A percentile compares a stretch with the other conserved stretches of the same genome.
Conservation (phyloP, 2,797 vertebrate genomes). For the Dromococcyx pavoninus region DNA sequence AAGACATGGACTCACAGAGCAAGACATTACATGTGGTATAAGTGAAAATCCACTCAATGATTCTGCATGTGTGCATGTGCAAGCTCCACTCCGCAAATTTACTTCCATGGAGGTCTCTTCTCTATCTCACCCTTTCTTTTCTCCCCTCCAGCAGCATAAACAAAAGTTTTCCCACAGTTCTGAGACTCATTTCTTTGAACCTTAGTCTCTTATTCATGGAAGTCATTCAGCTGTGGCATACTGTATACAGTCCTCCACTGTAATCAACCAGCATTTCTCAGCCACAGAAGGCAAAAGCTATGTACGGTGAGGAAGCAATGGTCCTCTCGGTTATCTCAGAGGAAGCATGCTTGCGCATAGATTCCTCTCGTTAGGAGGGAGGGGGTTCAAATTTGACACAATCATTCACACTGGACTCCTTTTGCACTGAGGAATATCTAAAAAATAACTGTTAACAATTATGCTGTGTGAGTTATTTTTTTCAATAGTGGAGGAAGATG, state of each 20-base stretch:
- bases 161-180: conserved; percentile 70
- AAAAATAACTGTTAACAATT: background rate
- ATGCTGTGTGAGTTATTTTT: background rate
- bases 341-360: background rate
- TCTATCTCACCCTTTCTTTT: background rate
- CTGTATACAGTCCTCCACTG: conserved; percentile 30
- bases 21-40: background rate
- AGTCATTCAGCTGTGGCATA: conserved; percentile 62
- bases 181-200: conserved; percentile 54
- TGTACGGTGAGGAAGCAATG: background rate
- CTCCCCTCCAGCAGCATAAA: conserved; percentile 30
- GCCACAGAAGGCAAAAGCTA: background rate
- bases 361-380: background rate
- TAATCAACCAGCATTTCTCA: conserved; percentile 36
- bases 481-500: background rate
- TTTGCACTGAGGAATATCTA: background rate
- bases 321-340: background rate
- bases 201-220: conserved; percentile 62
- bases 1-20: background rate
- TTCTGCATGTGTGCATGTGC: background rate
- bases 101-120: conserved; percentile 45
- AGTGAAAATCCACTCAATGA: background rate
- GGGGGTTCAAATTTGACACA: background rate
- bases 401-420: background rate
- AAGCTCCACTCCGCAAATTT: accelerated